phyloP scores from a whole-genome alignment of 2,797 vertebrate genomes.

The Lindbergichthys nudifrons region DNA sequence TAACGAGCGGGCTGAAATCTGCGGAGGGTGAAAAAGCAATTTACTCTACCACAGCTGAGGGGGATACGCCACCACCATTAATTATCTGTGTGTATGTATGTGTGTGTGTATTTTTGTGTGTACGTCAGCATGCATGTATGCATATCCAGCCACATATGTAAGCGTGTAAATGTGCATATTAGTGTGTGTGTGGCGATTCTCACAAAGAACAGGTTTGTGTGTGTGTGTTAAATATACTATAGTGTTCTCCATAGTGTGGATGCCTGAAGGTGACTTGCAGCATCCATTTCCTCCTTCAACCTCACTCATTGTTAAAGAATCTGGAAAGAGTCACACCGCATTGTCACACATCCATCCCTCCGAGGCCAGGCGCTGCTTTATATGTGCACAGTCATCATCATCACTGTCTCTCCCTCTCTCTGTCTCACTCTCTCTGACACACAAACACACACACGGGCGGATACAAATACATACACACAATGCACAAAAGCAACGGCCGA shows the following conservation, averaged over 20 bases:
- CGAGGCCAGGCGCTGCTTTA: slow-evolving; percentile 42
- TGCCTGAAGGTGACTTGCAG: slow-evolving; percentile 70
- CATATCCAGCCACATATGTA: slow-evolving; percentile 34
- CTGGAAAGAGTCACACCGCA: slow-evolving; percentile 57
- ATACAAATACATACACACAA: neutral
- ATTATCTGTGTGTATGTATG: slow-evolving; percentile 73
- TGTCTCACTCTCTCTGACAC: neutral
- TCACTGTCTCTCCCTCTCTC: slow-evolving; percentile 23
- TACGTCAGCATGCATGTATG: slow-evolving; percentile 24
- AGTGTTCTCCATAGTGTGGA: slow-evolving; percentile 24
- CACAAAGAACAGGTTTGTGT: slow-evolving; percentile 6
- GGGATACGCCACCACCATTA: slow-evolving; percentile 81
- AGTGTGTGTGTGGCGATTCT: slow-evolving; percentile 3
- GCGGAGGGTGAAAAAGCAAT: slow-evolving; percentile 86
- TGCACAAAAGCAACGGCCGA: neutral
- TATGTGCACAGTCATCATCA: slow-evolving; percentile 51
- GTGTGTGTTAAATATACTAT: slow-evolving; percentile 1
- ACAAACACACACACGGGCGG: neutral
- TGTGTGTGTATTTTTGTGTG: slow-evolving; percentile 16
- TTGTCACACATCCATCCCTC: slow-evolving; percentile 60
- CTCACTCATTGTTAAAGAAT: slow-evolving; percentile 66
- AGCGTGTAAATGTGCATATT: slow-evolving; percentile 2
- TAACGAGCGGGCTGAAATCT: slow-evolving; percentile 82
- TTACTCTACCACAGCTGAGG: slow-evolving; percentile 83
- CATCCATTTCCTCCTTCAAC: slow-evolving; percentile 56